Evolutionary conservation across 64 coral and sea anemone genomes (phyloP), one percentile per base, ranked within the genome.

Genomic region (Montipora sp.): DNA sequence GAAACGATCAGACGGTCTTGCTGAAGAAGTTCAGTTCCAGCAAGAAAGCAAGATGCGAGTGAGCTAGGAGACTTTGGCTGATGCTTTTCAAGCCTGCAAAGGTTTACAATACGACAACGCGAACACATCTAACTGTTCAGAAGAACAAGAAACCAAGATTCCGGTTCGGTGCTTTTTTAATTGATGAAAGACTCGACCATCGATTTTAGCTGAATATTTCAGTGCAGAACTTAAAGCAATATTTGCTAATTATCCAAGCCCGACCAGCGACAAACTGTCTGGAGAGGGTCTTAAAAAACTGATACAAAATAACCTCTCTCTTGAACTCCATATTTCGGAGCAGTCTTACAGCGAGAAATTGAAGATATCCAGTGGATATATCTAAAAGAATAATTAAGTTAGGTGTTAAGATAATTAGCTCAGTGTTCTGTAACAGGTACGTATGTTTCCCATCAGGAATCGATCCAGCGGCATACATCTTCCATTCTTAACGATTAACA

Each of bases 391-490:
- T 58, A 43, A 83, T 83, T 69, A 84, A 7, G 16, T 48, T 84
- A 84, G 36, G 81, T 84, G 81, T 48, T 84, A 84, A 84, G 18
- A 84, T 84, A 84, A 84, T 84, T 84, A 84, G n/a, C 81, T 36
- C 36, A 36, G 36, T 69, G 18, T n/a, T 48, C 27, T 84, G 36
- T 84, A 67, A 61, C 81, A 84, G 15, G 59, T 57, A 69, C 69
- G 48, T 84, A 69, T 84, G 48, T 84, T 84, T 84, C 61, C 45
- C 59, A 84, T 84, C 81, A 69, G 2, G 43, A 6, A 46, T 47
- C 61, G 7, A 84, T 48, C 1, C 13, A 84, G 59, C 53, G 44
- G 12, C 27, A 84, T 69, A 83, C 12, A 68, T 84, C 5, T 45
- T 20, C 44, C 18, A 27, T 84, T 9, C 43, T 69, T n/a, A 70